Evolutionary conservation across 1,140 invertebrate genomes (phyloP).

Genomic region (Octopus sinensis): DNA sequence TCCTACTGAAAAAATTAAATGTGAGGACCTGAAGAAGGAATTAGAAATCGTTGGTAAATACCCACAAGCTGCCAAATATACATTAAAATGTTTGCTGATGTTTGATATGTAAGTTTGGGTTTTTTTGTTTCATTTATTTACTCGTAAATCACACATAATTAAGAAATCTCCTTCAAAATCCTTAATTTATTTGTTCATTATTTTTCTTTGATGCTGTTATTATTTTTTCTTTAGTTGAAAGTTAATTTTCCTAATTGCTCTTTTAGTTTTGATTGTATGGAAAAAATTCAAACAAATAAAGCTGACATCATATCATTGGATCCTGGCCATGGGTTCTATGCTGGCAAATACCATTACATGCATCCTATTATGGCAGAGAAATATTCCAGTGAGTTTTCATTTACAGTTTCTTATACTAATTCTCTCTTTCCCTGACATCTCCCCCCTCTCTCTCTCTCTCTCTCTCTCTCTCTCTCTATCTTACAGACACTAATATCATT

Average conservation of each 20-base stretch:
- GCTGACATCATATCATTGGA: constrained; percentile 85
- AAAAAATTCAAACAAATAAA: constrained; percentile 69
- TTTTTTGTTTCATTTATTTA: neutral
- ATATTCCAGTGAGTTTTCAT: constrained; percentile 51
- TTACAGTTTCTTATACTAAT: neutral
- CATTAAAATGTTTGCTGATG: neutral
- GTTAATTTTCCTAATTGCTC: neutral
- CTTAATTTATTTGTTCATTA: neutral
- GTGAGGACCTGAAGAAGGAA: neutral
- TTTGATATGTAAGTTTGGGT: neutral
- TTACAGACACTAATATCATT: neutral
- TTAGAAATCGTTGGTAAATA: neutral
- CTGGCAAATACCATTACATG: constrained; percentile 86
- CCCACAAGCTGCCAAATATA: neutral
- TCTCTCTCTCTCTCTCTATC: neutral
- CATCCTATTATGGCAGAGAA: constrained; percentile 68
- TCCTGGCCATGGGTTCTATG: constrained; percentile 88
- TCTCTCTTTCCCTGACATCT: neutral
- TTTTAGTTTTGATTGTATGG: constrained; percentile 72
- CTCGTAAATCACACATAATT: neutral
- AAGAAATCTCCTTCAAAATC: neutral
- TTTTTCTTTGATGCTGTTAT: neutral
- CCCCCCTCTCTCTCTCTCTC: no score
- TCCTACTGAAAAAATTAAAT: neutral
- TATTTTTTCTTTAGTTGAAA: neutral